Evolutionary conservation across 2,797 vertebrate genomes (phyloP), one percentile per base, ranked within the genome.

Genomic region (Alectoris magna): DNA sequence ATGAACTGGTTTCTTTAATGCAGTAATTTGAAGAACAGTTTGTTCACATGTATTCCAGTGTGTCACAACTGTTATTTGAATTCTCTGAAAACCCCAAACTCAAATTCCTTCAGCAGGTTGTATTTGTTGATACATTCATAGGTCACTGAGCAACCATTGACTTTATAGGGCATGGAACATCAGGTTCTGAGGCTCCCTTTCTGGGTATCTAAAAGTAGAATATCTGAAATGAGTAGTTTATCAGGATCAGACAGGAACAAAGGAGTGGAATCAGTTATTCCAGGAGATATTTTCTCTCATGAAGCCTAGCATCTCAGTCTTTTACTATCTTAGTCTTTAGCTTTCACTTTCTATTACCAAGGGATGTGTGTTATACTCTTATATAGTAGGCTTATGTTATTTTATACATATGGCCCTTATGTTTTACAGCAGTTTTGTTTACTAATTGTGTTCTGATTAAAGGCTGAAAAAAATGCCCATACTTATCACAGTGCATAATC

Each of bases 401-500:
- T 10, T 55, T 18, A 31, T 55, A 29, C 27, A 31, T 31, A 18
- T 31, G 27, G 27, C 16, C 10, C 29, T 11, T 55, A 11, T 55
- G 29, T 31, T 55, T 17, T 18, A 31, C 31, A 67, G 34, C 29
- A 76, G 58, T 53, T 21, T 74, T 44, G 29, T 83, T 77, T 74
- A 14, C 15, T 16, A 16, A 2, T 21, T 51, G 11, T 69, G 29
- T 59, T 34, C 55, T 51, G 10, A 70, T 82, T 38, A 73, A 67
- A 82, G 6, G 5, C 41, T 82, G 16, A 55, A 14, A 46, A 16
- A 76, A 15, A 58, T 26, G 34, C 34, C 8, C 3, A 0, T 23
- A 77, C 51, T n/a, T 62, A 5, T 39, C 23, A 22, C 55, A 84
- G 18, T 71, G 95, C 72, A 41, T 89, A 94, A 83, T 92, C 87